phyloP scores from a whole-genome alignment of 2,113 vertebrate genomes.

The Microtus pennsylvanicus region DNA sequence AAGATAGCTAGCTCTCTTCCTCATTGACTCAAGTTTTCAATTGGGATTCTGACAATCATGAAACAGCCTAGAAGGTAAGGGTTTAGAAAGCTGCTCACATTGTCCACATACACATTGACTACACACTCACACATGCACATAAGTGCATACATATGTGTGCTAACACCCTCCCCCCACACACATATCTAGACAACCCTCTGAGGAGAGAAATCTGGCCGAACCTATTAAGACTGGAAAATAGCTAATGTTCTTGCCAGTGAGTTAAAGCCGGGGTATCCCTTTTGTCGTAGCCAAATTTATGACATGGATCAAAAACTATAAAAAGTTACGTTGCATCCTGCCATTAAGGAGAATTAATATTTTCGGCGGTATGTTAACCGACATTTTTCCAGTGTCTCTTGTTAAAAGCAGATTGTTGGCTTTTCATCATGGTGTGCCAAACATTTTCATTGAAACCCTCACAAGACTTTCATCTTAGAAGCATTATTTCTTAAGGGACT shows the following conservation, averaged over 20 bases:
- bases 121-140: not conserved
- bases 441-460: conserved; percentile 89
- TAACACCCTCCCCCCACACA: not conserved
- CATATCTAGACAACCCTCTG: conserved; percentile 50
- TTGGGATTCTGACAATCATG: conserved; percentile 6
- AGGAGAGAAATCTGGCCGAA: conserved; percentile 80
- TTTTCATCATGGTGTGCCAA: conserved; percentile 89
- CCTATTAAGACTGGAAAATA: conserved; percentile 83
- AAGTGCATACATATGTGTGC: not conserved
- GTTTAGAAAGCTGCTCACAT: conserved; percentile 43
- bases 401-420: conserved; percentile 90
- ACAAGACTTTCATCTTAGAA: conserved; percentile 89
- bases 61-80: not conserved
- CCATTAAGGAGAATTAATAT: conserved; percentile 91
- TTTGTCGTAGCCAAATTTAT: conserved; percentile 89
- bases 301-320: conserved; percentile 90
- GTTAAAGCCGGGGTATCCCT: conserved; percentile 86
- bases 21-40: conserved; percentile 41
- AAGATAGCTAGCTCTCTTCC: not conserved
- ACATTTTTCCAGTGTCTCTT: conserved; percentile 88
- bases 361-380: conserved; percentile 88
- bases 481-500: conserved; percentile 91
- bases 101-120: not conserved
- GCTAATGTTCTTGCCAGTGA: conserved; percentile 84
- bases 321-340: conserved; percentile 90